Percentiles rank a stretch among this genome's conserved stretches.
phyloP scores from a whole-genome alignment of 2,888 invertebrate genomes.

The Ectemnius cavifrons region DNA sequence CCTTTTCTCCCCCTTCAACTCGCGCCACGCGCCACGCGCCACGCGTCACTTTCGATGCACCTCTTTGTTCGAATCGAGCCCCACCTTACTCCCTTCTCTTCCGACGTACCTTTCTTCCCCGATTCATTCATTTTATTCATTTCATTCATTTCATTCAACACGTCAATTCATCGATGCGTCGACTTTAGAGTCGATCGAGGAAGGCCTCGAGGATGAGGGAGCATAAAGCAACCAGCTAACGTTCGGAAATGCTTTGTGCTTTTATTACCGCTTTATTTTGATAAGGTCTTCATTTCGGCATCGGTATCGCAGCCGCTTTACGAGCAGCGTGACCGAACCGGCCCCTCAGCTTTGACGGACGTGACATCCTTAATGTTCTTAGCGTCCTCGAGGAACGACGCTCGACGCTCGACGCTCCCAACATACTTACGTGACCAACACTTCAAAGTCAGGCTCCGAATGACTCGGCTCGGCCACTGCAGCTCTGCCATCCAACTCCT shows the following conservation, averaged over 20 bases:
- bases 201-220: too few relatives aligned
- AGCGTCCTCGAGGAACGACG: background rate
- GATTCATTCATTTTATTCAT: background rate
- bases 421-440: too few relatives aligned
- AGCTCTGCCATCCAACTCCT: too few relatives aligned
- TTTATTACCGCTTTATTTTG: slow-evolving; percentile 17
- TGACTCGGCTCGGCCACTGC: too few relatives aligned
- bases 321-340: slow-evolving; percentile 8
- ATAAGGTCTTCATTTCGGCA: background rate
- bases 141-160: too few relatives aligned
- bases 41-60: background rate
- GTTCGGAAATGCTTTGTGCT: slow-evolving; percentile 5
- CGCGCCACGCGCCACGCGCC: background rate
- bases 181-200: too few relatives aligned
- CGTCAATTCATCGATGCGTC: too few relatives aligned
- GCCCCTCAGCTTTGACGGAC: background rate
- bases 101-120: background rate
- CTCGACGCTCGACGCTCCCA: too few relatives aligned
- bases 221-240: too few relatives aligned
- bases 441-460: too few relatives aligned
- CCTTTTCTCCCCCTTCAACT: slow-evolving; percentile 2
- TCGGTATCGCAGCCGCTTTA: slow-evolving; percentile 8
- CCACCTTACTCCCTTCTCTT: background rate
- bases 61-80: background rate
- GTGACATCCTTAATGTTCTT: background rate